Conservation (phyloP, 2,113 vertebrate species). For the Forbesichthys agassizii region DNA sequence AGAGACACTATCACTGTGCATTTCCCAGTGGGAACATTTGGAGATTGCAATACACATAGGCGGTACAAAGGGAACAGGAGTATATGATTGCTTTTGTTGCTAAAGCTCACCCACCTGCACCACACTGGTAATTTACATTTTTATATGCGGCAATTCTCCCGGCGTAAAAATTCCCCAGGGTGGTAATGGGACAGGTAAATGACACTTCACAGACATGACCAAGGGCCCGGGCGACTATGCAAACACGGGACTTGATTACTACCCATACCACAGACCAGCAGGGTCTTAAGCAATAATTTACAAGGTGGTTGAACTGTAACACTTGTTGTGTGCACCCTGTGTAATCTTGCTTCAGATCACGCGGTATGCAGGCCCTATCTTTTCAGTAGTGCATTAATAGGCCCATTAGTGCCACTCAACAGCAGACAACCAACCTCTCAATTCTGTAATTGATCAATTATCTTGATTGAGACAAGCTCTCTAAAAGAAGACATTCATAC, state of each 20-base stretch:
- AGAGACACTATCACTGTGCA: neutral
- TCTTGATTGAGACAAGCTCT: slow-evolving; percentile 23
- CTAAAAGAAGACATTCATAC: slow-evolving; percentile 27
- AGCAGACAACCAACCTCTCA: slow-evolving; percentile 42
- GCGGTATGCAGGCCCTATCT: slow-evolving; percentile 12
- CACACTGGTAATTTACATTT: slow-evolving; percentile 36
- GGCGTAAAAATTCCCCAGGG: slow-evolving; percentile 23
- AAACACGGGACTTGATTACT: slow-evolving; percentile 44
- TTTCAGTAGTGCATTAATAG: slow-evolving; percentile 27
- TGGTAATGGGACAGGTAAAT: slow-evolving; percentile 42
- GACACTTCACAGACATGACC: slow-evolving; percentile 34
- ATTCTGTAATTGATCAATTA: slow-evolving; percentile 54
- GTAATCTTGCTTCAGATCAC: slow-evolving; percentile 10
- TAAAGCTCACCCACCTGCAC: slow-evolving; percentile 33
- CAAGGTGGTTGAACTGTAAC: neutral
- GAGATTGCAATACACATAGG: slow-evolving; percentile 48
- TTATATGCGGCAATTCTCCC: slow-evolving; percentile 26
- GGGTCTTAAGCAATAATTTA: slow-evolving; percentile 18
- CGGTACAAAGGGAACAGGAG: slow-evolving; percentile 30
- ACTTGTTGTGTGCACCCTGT: slow-evolving; percentile 5
- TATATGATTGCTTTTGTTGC: slow-evolving; percentile 40
- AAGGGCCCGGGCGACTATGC: slow-evolving; percentile 23
- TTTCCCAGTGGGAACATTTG: slow-evolving; percentile 18
- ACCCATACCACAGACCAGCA: slow-evolving; percentile 19
- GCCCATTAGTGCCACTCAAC: slow-evolving; percentile 50